Base-by-base conservation (phyloP, 2,113 vertebrate genomes). In the Oreochromis niloticus region DNA sequence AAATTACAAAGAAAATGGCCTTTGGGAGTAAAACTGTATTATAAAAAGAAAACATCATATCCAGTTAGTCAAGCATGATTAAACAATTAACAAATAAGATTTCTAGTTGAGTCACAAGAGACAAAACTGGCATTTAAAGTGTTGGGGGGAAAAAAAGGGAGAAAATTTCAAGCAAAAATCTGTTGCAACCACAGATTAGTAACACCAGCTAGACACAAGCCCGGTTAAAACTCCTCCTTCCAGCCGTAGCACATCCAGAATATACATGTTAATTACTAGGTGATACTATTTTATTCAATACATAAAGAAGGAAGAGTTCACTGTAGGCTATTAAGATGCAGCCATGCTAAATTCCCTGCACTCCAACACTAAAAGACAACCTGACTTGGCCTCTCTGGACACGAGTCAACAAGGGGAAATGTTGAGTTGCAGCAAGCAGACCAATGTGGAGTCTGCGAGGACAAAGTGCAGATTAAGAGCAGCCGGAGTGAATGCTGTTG, bases 401-500 rank as follows among this genome's bases (percentile, higher is more conserved):
- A 71, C 19, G 61, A 88, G 86, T 93, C 90, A 92, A 93, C 6
- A 16, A 82, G 89, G 87, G 34, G 80, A 93, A 93, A 92, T 22
- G 87, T 83, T 88, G 63, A 79, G 17, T 13, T 83, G 87, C 73
- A 86, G 48, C 78, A 82, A 61, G 80, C 55, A 54, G 80, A 66
- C 66, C 85, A 81, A 85, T n/a, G 2, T 19, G 7, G 19, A 89
- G 84, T 41, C 63, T 41, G 71, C 9, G 30, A 88, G 94, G 94
- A 91, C 95, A 95, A 95, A 95, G 95, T 95, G 91, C 93, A 94
- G 78, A 85, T 85, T 88, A 84, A 55, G 63, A 85, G 68, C 50
- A 56, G 86, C 46, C 2, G 14, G 16, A 68, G 81, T 79, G 87
- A 89, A 83, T 39, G 81, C 46, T 80, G 61, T 86, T 91, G 71